Conservation (phyloP, 2,797 vertebrate genomes). For the Pseudomugil tenellus region DNA sequence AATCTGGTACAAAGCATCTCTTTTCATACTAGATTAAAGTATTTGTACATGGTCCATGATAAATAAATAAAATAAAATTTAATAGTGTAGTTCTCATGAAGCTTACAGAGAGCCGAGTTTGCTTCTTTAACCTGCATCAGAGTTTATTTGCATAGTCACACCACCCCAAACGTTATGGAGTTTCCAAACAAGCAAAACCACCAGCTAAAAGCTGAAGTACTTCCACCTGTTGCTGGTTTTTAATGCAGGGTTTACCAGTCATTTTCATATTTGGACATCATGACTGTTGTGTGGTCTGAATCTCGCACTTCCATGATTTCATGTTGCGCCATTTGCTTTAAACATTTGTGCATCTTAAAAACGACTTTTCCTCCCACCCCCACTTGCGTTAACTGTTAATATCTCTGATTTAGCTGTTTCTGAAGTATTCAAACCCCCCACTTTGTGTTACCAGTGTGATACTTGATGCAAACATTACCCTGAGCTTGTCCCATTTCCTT, state of each 20-base stretch:
- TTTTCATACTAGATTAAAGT: no score
- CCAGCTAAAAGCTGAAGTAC: background rate
- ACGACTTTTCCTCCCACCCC: background rate
- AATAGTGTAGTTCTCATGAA: no score
- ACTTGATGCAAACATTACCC: background rate
- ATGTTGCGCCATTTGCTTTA: background rate
- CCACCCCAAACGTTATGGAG: background rate
- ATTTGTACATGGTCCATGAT: no score
- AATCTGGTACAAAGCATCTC: no score
- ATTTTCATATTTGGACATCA: background rate
- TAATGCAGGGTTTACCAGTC: background rate
- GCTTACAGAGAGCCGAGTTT: background rate
- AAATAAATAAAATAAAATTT: no score
- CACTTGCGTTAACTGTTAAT: no score
- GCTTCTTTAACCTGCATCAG: background rate
- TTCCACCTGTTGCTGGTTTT: background rate
- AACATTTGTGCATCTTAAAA: background rate
- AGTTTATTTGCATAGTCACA: background rate
- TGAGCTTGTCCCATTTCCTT: background rate
- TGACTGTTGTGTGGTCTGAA: no score
- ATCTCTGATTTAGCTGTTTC: no score
- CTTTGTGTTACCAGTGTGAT: background rate
- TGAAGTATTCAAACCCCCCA: no score
- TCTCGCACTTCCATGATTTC: background rate
- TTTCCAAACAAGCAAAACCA: background rate